Evolutionary conservation across 2,888 invertebrate species (phyloP).

Genomic region (Syritta pipiens): DNA sequence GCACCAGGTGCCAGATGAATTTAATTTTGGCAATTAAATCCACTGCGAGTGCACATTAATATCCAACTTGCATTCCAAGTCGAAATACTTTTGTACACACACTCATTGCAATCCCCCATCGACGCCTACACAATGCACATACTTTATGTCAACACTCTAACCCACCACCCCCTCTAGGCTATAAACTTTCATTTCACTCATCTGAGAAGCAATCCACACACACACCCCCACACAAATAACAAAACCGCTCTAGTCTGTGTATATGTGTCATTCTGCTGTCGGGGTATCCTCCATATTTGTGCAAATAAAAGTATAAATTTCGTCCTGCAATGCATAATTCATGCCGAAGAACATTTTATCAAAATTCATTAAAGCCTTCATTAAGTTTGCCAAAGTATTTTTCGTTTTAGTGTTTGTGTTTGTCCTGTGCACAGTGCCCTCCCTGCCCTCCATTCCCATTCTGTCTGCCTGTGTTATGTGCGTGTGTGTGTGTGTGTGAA

Average conservation of each 20-base stretch:
- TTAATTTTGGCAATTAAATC: constrained; percentile 66
- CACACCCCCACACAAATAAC: neutral
- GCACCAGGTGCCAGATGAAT: constrained; percentile 49
- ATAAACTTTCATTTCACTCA: constrained; percentile 60
- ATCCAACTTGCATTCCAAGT: constrained; percentile 52
- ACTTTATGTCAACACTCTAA: constrained; percentile 58
- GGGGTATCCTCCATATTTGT: constrained; percentile 39
- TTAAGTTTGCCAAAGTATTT: constrained; percentile 68
- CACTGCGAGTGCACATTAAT: constrained; percentile 57
- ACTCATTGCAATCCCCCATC: neutral
- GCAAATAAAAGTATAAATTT: constrained; percentile 63
- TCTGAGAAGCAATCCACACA: too few species aligned
- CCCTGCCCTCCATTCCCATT: too few species aligned
- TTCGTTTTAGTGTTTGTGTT: constrained; percentile 63
- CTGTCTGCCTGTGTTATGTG: too few species aligned
- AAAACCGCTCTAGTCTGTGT: constrained; percentile 1
- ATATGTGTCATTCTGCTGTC: too few species aligned
- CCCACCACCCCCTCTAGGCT: constrained; percentile 33
- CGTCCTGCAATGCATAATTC: constrained; percentile 65
- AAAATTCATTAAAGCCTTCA: constrained; percentile 68
- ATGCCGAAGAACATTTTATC: constrained; percentile 59
- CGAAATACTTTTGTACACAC: constrained; percentile 29
- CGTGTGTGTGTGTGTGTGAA: neutral
- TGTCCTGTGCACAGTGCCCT: too few species aligned
- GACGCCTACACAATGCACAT: neutral